Evolutionary conservation across 2,113 vertebrate species (phyloP).

Genomic region (Pygoscelis adeliae): DNA sequence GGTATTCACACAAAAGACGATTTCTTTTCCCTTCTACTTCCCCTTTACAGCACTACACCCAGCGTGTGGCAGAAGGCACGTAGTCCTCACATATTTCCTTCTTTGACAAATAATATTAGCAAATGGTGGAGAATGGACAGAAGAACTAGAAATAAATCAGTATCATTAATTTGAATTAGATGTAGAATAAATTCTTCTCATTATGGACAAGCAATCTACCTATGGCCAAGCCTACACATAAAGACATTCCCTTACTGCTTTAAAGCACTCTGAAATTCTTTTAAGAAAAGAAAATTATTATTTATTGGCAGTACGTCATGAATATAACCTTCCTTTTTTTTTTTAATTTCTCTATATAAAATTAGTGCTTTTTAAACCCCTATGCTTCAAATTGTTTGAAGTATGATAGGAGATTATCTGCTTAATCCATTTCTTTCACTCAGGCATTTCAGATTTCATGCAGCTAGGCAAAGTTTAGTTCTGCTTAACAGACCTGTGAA

Average conservation of each 20-base stretch:
- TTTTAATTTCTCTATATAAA: not conserved
- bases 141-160: not conserved
- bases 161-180: not conserved
- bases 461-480: not conserved
- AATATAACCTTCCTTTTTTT: not conserved
- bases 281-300: not conserved
- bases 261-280: not conserved
- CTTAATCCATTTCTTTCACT: constrained; percentile 16
- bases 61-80: not conserved
- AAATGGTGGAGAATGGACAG: not conserved
- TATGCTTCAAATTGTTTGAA: not conserved
- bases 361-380: not conserved
- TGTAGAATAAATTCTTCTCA: not conserved
- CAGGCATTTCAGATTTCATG: not conserved
- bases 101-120: not conserved
- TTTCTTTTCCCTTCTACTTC: not conserved
- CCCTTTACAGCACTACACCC: not conserved
- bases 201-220: not conserved
- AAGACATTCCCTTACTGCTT: not conserved
- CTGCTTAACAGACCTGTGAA: not conserved
- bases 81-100: not conserved
- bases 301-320: not conserved
- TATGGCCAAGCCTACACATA: not conserved
- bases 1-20: not conserved
- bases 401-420: constrained; percentile 3